phyloP scores from a whole-genome alignment of 2,797 vertebrate species.

The Myripristis murdjan region DNA sequence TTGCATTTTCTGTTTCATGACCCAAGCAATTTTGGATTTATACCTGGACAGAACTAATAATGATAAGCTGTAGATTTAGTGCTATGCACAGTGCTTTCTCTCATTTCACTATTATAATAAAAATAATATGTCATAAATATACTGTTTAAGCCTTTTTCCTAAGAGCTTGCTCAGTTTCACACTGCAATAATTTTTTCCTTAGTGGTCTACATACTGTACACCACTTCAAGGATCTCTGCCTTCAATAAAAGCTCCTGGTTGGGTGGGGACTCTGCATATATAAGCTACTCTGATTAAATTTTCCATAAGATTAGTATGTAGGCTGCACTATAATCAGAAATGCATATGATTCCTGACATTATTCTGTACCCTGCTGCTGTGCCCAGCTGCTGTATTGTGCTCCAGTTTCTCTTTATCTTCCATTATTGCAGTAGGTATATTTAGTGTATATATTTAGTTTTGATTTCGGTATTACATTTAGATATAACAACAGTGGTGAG shows the following conservation, averaged over 20 bases:
- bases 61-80: conserved; percentile 13
- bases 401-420: neutral
- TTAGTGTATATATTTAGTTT: conserved; percentile 21
- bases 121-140: too few species aligned
- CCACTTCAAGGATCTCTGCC: conserved; percentile 16
- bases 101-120: conserved; percentile 5
- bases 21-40: neutral
- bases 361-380: neutral
- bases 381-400: conserved; percentile 4
- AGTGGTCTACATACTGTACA: conserved; percentile 41
- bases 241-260: conserved; percentile 22
- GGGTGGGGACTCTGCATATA: conserved; percentile 15
- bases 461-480: conserved; percentile 10
- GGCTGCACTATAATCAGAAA: conserved; percentile 11
- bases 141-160: too few species aligned
- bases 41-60: conserved; percentile 12
- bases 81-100: conserved; percentile 31
- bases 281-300: conserved; percentile 6
- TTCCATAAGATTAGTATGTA: conserved; percentile 28
- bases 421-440: too few species aligned
- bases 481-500: neutral
- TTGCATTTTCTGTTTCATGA: neutral
- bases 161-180: conserved; percentile 29
- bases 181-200: conserved; percentile 56
- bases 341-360: too few species aligned